Evolutionary conservation across 2,888 invertebrate species (phyloP).

Genomic region (Unio pictorum): DNA sequence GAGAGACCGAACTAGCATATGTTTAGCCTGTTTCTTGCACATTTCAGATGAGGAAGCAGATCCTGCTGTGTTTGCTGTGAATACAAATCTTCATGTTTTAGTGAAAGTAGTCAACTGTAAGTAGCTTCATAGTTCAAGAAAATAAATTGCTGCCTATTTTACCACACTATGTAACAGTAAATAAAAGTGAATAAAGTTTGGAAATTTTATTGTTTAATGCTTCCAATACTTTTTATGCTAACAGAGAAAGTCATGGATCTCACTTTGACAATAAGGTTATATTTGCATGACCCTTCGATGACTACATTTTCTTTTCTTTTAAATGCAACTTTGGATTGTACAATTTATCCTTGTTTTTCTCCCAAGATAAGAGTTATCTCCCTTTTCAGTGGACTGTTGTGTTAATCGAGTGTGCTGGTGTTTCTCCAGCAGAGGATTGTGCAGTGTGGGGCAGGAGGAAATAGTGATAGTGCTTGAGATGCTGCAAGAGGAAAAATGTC

Average conservation of each 20-base stretch:
- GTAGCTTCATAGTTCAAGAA: constrained; percentile 66
- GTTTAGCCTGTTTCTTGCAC: constrained; percentile 6
- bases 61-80: constrained; percentile 82
- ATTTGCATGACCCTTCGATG: too few relatives aligned
- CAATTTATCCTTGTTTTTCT: too few relatives aligned
- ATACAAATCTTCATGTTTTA: constrained; percentile 82
- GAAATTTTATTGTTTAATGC: too few relatives aligned
- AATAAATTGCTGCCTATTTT: too few relatives aligned
- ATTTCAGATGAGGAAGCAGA: constrained; percentile 69
- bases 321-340: too few relatives aligned
- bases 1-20: neutral
- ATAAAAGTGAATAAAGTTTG: too few relatives aligned
- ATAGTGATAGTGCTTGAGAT: constrained; percentile 82
- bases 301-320: too few relatives aligned
- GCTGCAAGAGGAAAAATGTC: constrained; percentile 72
- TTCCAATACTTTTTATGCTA: too few relatives aligned
- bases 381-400: constrained; percentile 79
- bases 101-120: constrained; percentile 84
- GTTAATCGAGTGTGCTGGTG: constrained; percentile 76
- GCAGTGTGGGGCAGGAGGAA: constrained; percentile 87
- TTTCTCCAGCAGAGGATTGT: constrained; percentile 83
- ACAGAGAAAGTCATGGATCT: too few relatives aligned
- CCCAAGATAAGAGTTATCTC: neutral
- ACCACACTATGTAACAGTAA: too few relatives aligned
- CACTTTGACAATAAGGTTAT: too few relatives aligned